A percentile compares a stretch with the other conserved stretches of the same genome.
These are phyloP conservation scores for Eufriesea mexicana DNA, from an alignment of 1,140 invertebrate genomes.

Conservation along the genomic window DNA sequence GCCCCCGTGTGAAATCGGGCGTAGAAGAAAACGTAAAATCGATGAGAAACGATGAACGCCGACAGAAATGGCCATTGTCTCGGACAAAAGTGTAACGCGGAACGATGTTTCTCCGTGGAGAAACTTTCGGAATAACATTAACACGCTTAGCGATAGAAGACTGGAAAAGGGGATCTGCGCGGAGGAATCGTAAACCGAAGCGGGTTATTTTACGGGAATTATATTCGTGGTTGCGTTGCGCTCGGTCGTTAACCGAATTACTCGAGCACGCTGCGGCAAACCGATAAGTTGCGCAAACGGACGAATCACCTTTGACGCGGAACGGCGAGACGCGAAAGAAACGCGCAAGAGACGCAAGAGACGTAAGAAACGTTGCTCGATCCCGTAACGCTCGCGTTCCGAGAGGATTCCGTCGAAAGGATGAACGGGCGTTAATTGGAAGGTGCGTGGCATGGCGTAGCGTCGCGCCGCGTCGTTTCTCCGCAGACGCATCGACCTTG, in stretches of 20 bases:
- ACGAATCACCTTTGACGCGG: background rate
- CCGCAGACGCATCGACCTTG: slow-evolving; percentile 68
- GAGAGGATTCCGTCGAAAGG: background rate
- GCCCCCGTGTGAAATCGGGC: slow-evolving; percentile 52
- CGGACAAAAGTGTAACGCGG: slow-evolving; percentile 3
- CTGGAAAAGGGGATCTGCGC: background rate
- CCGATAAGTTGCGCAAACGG: slow-evolving; percentile 31
- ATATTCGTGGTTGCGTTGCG: slow-evolving; percentile 39
- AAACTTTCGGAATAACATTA: slow-evolving; percentile 18
- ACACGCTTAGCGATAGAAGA: background rate
- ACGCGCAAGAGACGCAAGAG: background rate
- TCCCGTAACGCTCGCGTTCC: too few species aligned
- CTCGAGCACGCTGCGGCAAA: background rate
- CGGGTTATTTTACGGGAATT: slow-evolving; percentile 1
- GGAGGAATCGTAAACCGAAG: slow-evolving; percentile 10
- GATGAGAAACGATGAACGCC: slow-evolving; percentile 11
- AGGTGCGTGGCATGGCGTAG: too few species aligned
- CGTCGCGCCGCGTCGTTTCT: slow-evolving; percentile 10
- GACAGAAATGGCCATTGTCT: slow-evolving; percentile 7
- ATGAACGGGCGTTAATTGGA: too few species aligned
- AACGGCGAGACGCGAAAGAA: background rate
- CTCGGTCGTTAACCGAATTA: slow-evolving; percentile 26
- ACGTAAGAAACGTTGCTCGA: background rate
- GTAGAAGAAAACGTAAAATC: slow-evolving; percentile 27
- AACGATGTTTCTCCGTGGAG: background rate